Evolutionary conservation across 2,797 vertebrate genomes (phyloP).

Genomic region (Neomorphus geoffroyi): DNA sequence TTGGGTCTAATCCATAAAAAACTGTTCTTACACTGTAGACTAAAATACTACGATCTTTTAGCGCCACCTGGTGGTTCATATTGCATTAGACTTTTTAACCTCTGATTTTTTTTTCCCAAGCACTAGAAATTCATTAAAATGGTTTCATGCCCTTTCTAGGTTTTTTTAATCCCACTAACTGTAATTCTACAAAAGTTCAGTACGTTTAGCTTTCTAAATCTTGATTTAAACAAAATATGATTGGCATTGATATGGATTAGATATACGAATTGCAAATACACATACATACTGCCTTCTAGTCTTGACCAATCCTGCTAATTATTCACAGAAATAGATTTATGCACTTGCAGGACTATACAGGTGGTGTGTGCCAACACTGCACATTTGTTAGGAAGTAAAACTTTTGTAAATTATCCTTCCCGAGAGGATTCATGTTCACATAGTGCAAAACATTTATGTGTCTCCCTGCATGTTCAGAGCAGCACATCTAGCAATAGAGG

Average conservation of each 20-base stretch:
- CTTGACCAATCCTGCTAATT: not conserved
- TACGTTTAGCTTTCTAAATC: not conserved
- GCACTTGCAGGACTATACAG: not conserved
- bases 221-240: not conserved
- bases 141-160: not conserved
- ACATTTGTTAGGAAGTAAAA: not conserved
- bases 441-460: fast-evolving
- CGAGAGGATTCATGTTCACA: fast-evolving
- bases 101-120: not conserved
- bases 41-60: not conserved
- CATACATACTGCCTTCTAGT: fast-evolving
- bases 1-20: not conserved
- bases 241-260: not conserved
- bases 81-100: not conserved
- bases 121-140: not conserved
- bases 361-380: too few species aligned
- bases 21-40: too few species aligned
- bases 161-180: not conserved
- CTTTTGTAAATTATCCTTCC: not conserved
- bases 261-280: fast-evolving
- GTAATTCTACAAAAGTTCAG: not conserved
- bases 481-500: not conserved
- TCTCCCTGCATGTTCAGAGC: not conserved
- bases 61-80: slow-evolving; percentile 48
- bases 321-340: not conserved